Evolutionary conservation across 1,140 invertebrate species (phyloP).

Genomic region (Lucilia cuprina): DNA sequence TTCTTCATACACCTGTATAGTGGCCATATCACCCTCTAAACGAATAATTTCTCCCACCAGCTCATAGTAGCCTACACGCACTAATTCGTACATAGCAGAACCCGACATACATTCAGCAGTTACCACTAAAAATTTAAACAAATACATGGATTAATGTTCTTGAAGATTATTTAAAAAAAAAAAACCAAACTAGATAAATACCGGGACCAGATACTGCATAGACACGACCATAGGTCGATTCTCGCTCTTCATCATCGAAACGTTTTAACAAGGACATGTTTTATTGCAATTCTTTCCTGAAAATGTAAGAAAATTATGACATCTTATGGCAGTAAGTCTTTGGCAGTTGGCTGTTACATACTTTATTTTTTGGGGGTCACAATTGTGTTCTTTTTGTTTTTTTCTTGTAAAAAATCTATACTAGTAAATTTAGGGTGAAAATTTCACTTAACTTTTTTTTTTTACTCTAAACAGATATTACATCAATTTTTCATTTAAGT

Average conservation of each 20-base stretch:
- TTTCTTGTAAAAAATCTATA: not conserved
- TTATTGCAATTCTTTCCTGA: not conserved
- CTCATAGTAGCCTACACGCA: constrained; percentile 97
- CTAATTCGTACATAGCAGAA: constrained; percentile 99
- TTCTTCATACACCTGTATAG: constrained; percentile 99
- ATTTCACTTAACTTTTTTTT: not conserved
- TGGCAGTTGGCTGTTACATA: not conserved
- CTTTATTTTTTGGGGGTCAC: not conserved
- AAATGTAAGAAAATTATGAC: not conserved
- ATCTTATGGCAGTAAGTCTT: not conserved
- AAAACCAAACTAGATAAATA: constrained; percentile 65
- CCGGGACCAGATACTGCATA: constrained; percentile 97
- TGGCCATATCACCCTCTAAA: constrained; percentile 98
- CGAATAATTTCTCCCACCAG: constrained; percentile 99
- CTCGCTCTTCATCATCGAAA: constrained; percentile 85
- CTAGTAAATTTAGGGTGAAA: not conserved
- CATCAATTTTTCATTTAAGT: not conserved
- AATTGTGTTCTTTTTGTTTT: not conserved
- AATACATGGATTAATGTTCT: not conserved
- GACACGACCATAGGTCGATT: constrained; percentile 92
- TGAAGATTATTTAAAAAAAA: not conserved
- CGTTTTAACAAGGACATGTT: constrained; percentile 71
- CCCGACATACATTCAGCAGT: constrained; percentile 99
- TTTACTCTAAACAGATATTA: not conserved
- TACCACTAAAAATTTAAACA: constrained; percentile 79